These are phyloP conservation scores for Plusia festucae DNA, from an alignment of 2,888 invertebrate species.

Conservation along the genomic window DNA sequence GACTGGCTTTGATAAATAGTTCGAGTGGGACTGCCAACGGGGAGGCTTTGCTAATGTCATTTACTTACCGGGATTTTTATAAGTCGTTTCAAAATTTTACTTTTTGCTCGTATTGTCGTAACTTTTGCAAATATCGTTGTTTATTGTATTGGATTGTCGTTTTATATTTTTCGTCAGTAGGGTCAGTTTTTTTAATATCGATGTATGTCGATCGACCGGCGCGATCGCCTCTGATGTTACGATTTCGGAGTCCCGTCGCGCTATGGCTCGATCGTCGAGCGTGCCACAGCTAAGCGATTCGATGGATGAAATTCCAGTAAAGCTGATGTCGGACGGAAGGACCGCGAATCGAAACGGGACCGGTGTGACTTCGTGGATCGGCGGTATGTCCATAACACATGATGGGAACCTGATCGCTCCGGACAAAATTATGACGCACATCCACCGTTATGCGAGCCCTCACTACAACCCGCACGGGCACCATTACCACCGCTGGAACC, in stretches of 20 bases:
- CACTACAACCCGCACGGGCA: slow-evolving; percentile 88
- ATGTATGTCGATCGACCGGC: slow-evolving; percentile 78
- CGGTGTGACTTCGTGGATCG: slow-evolving; percentile 85
- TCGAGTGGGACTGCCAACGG: slow-evolving; percentile 80
- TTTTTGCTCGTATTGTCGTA: slow-evolving; percentile 83
- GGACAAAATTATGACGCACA: slow-evolving; percentile 87
- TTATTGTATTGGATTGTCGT: slow-evolving; percentile 74
- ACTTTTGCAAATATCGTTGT: slow-evolving; percentile 81
- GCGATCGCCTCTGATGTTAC: slow-evolving; percentile 79
- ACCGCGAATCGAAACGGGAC: slow-evolving; percentile 82
- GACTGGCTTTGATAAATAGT: slow-evolving; percentile 86
- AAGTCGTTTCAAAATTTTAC: slow-evolving; percentile 59
- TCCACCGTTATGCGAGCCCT: slow-evolving; percentile 86
- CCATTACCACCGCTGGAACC: slow-evolving; percentile 86
- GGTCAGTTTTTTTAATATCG: slow-evolving; percentile 73
- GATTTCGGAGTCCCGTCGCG: slow-evolving; percentile 79
- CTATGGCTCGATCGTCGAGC: slow-evolving; percentile 79
- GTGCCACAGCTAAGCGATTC: slow-evolving; percentile 85
- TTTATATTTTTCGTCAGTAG: slow-evolving; percentile 72
- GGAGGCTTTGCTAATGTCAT: slow-evolving; percentile 79
- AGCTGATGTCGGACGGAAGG: slow-evolving; percentile 88
- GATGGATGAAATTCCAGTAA: slow-evolving; percentile 89
- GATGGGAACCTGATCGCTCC: slow-evolving; percentile 87
- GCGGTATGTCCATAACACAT: slow-evolving; percentile 88
- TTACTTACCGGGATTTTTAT: slow-evolving; percentile 68